phyloP scores from a whole-genome alignment of 1,140 invertebrate species.

The Drosophila suzukii region DNA sequence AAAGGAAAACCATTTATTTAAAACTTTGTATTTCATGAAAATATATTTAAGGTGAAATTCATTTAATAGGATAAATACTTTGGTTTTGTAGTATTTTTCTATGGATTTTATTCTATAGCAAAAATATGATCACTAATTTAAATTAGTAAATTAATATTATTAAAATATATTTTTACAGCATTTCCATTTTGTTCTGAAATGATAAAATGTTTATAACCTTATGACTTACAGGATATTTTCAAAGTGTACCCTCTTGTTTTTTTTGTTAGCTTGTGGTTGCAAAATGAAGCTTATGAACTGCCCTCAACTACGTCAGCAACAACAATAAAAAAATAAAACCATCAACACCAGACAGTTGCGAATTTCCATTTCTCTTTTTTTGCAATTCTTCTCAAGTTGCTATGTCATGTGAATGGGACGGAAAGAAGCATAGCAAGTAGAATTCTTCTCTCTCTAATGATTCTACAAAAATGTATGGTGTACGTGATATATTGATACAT shows the following conservation, averaged over 20 bases:
- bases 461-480: constrained; percentile 13
- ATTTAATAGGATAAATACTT: no score
- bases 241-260: background rate
- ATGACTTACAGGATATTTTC: background rate
- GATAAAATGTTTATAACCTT: no score
- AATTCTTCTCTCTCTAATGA: constrained; percentile 25
- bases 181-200: no score
- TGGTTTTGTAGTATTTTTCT: no score
- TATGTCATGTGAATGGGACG: constrained; percentile 5
- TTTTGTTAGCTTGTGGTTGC: constrained; percentile 48
- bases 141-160: no score
- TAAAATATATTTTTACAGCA: no score
- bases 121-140: no score
- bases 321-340: constrained; percentile 8
- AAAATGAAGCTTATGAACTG: constrained; percentile 51
- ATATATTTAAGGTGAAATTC: no score
- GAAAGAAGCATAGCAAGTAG: constrained; percentile 26
- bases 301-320: constrained; percentile 2
- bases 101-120: no score
- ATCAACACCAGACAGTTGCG: constrained; percentile 27
- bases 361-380: constrained; percentile 27
- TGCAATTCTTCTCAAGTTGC: constrained; percentile 44
- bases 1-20: no score
- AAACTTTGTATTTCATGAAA: no score
- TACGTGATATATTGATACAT: constrained; percentile 9